These are phyloP conservation scores for Myodes glareolus DNA, from an alignment of 2,113 vertebrate species.

Conservation along the genomic window DNA sequence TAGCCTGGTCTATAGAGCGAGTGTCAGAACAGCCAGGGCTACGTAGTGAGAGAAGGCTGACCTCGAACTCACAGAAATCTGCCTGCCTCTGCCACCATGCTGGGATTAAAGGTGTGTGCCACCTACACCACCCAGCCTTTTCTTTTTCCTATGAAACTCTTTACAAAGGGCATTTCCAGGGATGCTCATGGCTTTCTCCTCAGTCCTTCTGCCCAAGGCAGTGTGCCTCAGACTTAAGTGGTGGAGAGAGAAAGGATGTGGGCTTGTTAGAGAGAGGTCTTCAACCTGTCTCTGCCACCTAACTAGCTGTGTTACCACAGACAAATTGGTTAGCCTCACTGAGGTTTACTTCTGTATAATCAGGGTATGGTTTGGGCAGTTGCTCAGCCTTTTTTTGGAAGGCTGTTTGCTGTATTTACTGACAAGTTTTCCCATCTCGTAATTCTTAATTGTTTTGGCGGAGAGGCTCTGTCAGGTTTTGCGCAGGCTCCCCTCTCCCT, in stretches of 20 bases:
- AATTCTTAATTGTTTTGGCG: not conserved
- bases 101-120: not conserved
- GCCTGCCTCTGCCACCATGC: not conserved
- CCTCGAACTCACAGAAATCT: not conserved
- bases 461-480: not conserved
- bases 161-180: not conserved
- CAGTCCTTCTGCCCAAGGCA: not conserved
- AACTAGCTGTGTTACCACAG: not conserved
- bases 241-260: not conserved
- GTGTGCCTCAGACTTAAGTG: too few relatives aligned
- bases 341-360: not conserved
- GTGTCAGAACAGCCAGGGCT: not conserved
- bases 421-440: not conserved
- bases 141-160: not conserved
- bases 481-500: not conserved
- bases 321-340: not conserved
- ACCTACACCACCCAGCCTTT: not conserved
- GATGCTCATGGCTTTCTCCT: not conserved
- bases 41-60: not conserved
- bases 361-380: not conserved
- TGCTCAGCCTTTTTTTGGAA: not conserved
- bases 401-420: not conserved
- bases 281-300: not conserved
- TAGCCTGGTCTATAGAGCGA: not conserved
- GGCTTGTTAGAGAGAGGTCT: not conserved